Evolutionary conservation across 2,797 vertebrate species (phyloP).

Genomic region (Arremon aurantiirostris): DNA sequence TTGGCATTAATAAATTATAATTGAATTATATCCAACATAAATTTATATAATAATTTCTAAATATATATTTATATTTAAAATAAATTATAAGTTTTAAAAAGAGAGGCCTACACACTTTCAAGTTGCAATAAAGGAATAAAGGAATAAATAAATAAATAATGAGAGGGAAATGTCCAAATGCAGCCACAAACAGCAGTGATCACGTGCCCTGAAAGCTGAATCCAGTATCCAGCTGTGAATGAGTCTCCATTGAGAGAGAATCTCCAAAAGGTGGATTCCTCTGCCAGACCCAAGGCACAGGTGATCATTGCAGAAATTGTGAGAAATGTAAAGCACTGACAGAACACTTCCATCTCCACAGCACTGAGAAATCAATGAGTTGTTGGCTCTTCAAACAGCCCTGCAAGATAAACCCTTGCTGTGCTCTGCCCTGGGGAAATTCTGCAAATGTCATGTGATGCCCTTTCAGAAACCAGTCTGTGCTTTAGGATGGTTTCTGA

Average conservation of each 20-base stretch:
- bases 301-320: neutral
- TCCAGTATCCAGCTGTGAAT: neutral
- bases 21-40: neutral
- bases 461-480: conserved; percentile 26
- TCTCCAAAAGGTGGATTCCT: neutral
- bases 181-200: neutral
- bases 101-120: neutral
- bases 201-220: neutral
- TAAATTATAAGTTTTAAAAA: neutral
- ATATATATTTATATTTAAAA: neutral
- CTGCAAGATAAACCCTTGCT: neutral
- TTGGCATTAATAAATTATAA: neutral
- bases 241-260: neutral
- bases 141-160: neutral
- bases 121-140: too few species aligned
- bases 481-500: conserved; percentile 16
- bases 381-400: conserved; percentile 1
- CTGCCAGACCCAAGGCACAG: neutral
- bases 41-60: too few species aligned
- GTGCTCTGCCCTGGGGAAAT: neutral
- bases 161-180: neutral
- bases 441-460: conserved; percentile 41
- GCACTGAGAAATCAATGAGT: conserved; percentile 4
- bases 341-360: neutral
- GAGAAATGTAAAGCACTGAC: neutral